These are phyloP conservation scores for Zaprionus vittiger DNA, from an alignment of 1,140 invertebrate species.

Conservation along the genomic window DNA sequence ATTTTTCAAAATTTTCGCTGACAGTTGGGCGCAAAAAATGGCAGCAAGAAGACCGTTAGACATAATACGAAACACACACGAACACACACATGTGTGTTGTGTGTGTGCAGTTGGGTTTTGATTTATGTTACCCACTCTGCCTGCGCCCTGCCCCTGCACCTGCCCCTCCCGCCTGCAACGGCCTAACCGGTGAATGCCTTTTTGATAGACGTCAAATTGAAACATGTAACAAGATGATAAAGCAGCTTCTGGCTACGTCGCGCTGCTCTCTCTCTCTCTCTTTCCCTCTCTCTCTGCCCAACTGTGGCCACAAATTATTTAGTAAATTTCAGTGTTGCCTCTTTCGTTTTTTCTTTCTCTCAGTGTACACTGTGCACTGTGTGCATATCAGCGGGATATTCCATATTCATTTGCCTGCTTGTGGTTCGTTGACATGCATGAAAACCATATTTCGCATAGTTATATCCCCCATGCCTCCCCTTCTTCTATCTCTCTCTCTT, in stretches of 20 bases:
- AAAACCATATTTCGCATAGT: conserved; percentile 57
- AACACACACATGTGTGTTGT: background rate
- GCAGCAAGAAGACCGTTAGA: conserved; percentile 52
- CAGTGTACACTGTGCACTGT: background rate
- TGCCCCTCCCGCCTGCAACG: conserved; percentile 23
- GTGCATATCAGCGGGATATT: conserved; percentile 53
- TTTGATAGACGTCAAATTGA: conserved; percentile 74
- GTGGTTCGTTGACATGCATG: conserved; percentile 73
- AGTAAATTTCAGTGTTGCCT: conserved; percentile 60
- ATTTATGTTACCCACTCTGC: conserved; percentile 56
- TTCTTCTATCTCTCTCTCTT: conserved; percentile 1
- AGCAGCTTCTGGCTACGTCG: conserved; percentile 42
- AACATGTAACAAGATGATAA: conserved; percentile 80
- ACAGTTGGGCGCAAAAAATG: conserved; percentile 59
- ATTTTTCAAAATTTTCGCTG: conserved; percentile 83
- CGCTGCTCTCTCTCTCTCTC: background rate
- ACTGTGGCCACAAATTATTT: conserved; percentile 73
- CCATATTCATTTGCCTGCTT: conserved; percentile 74
- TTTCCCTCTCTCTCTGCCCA: background rate
- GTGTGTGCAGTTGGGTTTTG: conserved; percentile 43
- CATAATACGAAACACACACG: conserved; percentile 60
- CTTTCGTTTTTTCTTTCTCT: background rate
- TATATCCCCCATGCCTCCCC: background rate
- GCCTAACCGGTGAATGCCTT: conserved; percentile 60
- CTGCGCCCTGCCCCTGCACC: conserved; percentile 18